phyloP scores from a whole-genome alignment of 2,797 vertebrate species.

The Telmatherina bonti region DNA sequence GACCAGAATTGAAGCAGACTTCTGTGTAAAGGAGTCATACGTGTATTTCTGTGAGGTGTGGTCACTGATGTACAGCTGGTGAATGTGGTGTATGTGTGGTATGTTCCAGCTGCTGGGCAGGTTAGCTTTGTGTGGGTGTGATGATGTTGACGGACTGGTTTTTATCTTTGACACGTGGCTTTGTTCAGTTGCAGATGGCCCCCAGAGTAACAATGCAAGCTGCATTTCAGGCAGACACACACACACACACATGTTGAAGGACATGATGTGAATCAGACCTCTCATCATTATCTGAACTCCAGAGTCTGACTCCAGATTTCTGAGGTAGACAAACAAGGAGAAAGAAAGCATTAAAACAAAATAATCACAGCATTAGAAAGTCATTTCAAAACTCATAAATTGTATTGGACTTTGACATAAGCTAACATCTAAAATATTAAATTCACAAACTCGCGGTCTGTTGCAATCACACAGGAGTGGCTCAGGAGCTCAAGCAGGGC shows the following conservation, averaged over 20 bases:
- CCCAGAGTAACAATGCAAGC: slow-evolving; percentile 46
- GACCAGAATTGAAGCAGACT: too few species aligned
- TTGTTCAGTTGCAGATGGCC: slow-evolving; percentile 32
- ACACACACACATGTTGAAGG: slow-evolving; percentile 9
- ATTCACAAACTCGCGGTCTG: too few species aligned
- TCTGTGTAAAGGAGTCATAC: background rate
- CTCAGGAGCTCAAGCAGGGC: too few species aligned
- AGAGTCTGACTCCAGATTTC: too few species aligned
- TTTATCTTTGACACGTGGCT: slow-evolving; percentile 41
- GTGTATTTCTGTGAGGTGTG: slow-evolving; percentile 24
- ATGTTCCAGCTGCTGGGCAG: slow-evolving; percentile 31
- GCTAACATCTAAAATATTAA: too few species aligned
- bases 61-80: slow-evolving; percentile 6
- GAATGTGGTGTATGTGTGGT: slow-evolving; percentile 45
- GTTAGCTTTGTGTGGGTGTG: slow-evolving; percentile 48
- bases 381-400: too few species aligned
- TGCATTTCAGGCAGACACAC: slow-evolving; percentile 14
- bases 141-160: slow-evolving; percentile 47
- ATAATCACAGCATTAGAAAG: too few species aligned
- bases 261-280: slow-evolving; percentile 2
- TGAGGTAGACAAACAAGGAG: too few species aligned
- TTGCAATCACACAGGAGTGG: too few species aligned
- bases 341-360: too few species aligned
- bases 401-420: too few species aligned
- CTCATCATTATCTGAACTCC: too few species aligned